A percentile compares a stretch with the other conserved stretches of the same genome.
These are phyloP conservation scores for Exaiptasia diaphana DNA, from an alignment of 64 coral and sea anemone species.

Conservation along the genomic window DNA sequence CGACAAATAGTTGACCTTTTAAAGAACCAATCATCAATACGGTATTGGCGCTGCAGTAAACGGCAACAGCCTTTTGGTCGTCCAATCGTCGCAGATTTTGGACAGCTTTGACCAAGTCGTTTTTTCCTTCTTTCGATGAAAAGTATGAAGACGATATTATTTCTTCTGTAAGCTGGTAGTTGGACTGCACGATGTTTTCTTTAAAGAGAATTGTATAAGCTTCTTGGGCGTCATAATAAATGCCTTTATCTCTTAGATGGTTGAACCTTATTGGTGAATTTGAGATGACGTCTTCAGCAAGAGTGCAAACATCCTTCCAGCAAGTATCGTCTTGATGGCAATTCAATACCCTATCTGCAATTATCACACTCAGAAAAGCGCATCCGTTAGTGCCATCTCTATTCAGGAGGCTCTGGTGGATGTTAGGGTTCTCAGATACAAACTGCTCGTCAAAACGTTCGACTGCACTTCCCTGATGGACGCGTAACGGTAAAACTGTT, in stretches of 20 bases:
- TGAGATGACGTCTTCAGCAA: neutral
- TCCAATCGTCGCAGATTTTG: neutral
- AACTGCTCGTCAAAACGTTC: slow-evolving; percentile 23
- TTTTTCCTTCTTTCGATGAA: slow-evolving; percentile 35
- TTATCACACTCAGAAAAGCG: slow-evolving; percentile 44
- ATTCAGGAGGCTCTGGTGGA: neutral
- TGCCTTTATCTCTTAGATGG: slow-evolving; percentile 18
- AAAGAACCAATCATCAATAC: slow-evolving; percentile 31
- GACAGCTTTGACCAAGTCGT: slow-evolving; percentile 27
- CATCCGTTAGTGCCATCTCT: slow-evolving; percentile 58
- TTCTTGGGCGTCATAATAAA: slow-evolving; percentile 39
- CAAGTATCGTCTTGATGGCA: neutral
- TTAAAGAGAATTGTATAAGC: slow-evolving; percentile 53
- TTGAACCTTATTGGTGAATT: slow-evolving; percentile 26
- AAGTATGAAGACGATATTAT: slow-evolving; percentile 22
- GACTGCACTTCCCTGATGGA: slow-evolving; percentile 57
- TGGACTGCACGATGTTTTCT: slow-evolving; percentile 8
- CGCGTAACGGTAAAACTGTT: slow-evolving; percentile 4
- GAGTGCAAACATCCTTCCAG: neutral
- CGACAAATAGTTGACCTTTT: slow-evolving; percentile 15
- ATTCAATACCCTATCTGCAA: slow-evolving; percentile 20
- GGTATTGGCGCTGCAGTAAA: slow-evolving; percentile 41
- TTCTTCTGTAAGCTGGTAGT: slow-evolving; percentile 53
- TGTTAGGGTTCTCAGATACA: slow-evolving; percentile 22
- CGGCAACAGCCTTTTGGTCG: neutral